Base-by-base conservation (phyloP, 2,888 invertebrate species). In the Drosophila nigricruria region DNA sequence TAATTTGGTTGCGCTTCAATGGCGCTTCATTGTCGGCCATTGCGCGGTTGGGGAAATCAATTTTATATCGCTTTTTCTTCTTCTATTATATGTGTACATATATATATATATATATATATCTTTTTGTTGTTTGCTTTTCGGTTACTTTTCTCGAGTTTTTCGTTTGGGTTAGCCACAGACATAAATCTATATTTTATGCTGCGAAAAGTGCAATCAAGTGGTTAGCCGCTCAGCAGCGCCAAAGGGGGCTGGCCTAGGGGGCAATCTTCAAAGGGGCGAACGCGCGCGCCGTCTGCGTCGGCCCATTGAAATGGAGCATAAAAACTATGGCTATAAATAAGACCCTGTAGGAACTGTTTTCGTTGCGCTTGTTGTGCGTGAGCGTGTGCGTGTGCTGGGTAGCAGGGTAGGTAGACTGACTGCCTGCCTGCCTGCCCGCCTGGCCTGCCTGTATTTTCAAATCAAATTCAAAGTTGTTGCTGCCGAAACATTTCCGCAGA, bases 1-100 rank as follows among this genome's bases (percentile, higher is more conserved):
- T 90, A 91, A 90, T 90, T 89, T 90, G 89, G 82, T 85, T 90
- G 83, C 83, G 85, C 83, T 89, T 79, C 86, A 83, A 85, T 86
- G 87, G 89, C 88, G 89, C 85, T 88, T 87, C 82, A 88, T 81
- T 85, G 84, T 83, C 87, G 88, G 86, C 76, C 79, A 86, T 82
- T 82, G 84, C 67, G 86, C 78, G 88, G 78, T 61, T 82, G 83
- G 82, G 82, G 69, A 88, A 88, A 81, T 88, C 85, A 88, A 86
- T 85, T 85, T 87, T 75, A 83, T 86, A 79, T 73, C 77, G 81
- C 75, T 86, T 81, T 77, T 61, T 47, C 57, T 61, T 54, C 47
- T 25, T 59, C 43, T 45, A 57, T 53, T 60, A n/a, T 32, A 49
- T 40, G 23, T 16, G 0, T 10, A 5, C 18, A 12, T 30, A 10